Conservation (phyloP, 2,888 invertebrate genomes). For the Rhopalosiphum nymphaeae region DNA sequence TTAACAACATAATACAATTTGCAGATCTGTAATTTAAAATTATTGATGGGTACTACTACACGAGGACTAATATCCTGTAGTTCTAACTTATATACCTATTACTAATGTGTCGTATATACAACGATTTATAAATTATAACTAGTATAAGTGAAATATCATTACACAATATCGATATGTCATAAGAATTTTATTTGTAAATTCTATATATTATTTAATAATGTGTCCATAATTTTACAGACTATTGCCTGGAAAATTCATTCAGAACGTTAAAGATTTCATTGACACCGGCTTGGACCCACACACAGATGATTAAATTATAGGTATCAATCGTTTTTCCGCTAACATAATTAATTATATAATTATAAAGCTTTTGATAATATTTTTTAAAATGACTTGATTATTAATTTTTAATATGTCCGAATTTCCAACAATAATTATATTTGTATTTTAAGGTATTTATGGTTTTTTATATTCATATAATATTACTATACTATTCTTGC, state of each 20-base stretch:
- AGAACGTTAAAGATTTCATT: conserved; percentile 76
- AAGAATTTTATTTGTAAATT: neutral
- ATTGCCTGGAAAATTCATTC: conserved; percentile 73
- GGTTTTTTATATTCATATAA: conserved; percentile 21
- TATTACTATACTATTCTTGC: neutral
- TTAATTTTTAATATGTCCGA: neutral
- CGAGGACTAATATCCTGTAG: neutral
- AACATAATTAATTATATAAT: neutral
- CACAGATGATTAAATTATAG: conserved; percentile 56
- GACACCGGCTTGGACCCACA: conserved; percentile 76
- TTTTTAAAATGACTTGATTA: neutral
- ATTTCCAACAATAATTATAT: neutral
- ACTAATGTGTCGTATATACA: neutral
- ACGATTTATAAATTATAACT: neutral
- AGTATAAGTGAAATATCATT: neutral
- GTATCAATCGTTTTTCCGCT: neutral
- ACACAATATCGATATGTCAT: neutral
- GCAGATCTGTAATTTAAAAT: neutral
- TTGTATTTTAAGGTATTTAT: conserved; percentile 35
- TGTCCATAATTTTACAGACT: conserved; percentile 71
- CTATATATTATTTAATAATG: neutral
- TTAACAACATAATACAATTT: neutral
- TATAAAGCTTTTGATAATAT: neutral
- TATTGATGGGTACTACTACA: neutral
- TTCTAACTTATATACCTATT: neutral